Base-by-base conservation (phyloP, 2,888 invertebrate genomes). In the Muschampia plurimacula region DNA sequence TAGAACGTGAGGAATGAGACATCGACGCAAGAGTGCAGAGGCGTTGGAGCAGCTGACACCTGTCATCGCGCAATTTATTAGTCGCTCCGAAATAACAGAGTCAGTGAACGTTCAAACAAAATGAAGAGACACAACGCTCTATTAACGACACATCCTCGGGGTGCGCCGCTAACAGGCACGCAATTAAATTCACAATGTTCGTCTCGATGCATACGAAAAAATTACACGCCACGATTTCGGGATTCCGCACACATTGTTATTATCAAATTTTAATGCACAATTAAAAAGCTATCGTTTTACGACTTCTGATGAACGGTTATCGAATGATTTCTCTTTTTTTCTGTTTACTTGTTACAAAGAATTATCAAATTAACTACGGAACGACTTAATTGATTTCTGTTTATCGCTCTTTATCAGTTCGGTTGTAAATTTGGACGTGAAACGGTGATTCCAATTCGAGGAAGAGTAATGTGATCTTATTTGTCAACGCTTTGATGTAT, bases 41-140 rank as follows among this genome's bases (percentile, higher is more conserved):
- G 94, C 93, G 93, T 89, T 89, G 86, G 90, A 91, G 92, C 93
- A 92, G 93, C 93, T 93, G 93, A 93, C 94, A 93, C 90, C 92
- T 93, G 94, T 93, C 94, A 94, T 93, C 94, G 89, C 89, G 92
- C 94, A 91, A 93, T 93, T 93, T 93, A 94, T 94, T 92, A 92
- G 89, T 83, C 89, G 91, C 91, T 91, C 93, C 92, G 91, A 93
- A 94, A 93, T 93, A 93, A 92, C 93, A 87, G 91, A 89, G 91
- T 89, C 92, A 90, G 84, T 89, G 92, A 91, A 91, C 92, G 91
- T 86, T 91, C 88, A 88, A 89, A 93, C 91, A 92, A 92, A 93
- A 92, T 89, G 91, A 91, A 89, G 87, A 89, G 89, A 91, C 88
- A 85, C 88, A 89, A 90, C 92, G 87, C 89, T 90, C 92, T 93